Evolutionary conservation across 2,113 vertebrate genomes (phyloP).

Genomic region (Lontra canadensis): DNA sequence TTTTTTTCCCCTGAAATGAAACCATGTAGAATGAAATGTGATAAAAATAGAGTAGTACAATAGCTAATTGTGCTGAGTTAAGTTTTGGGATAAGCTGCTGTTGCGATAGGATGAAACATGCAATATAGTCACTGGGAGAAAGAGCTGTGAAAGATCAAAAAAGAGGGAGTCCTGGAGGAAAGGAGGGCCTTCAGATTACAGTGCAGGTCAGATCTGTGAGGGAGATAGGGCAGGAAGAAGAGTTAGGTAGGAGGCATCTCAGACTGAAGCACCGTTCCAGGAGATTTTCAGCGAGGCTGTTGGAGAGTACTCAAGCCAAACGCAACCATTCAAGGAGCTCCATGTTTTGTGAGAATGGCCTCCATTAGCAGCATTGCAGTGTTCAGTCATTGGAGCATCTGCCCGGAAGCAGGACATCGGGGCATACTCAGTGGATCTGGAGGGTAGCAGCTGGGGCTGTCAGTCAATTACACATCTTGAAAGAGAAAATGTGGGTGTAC

Average conservation of each 20-base stretch:
- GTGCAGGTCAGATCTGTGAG: not conserved
- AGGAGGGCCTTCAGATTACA: not conserved
- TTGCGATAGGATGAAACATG: not conserved
- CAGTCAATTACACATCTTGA: not conserved
- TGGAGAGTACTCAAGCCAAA: not conserved
- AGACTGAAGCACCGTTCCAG: not conserved
- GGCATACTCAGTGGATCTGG: not conserved
- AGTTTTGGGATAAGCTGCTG: not conserved
- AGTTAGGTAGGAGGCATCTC: not conserved
- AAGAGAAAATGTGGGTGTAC: not conserved
- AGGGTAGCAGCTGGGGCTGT: not conserved
- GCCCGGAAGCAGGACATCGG: not conserved
- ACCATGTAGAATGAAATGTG: not conserved
- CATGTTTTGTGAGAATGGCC: not conserved
- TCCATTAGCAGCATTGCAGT: not conserved
- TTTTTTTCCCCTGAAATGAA: not conserved
- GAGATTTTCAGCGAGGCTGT: not conserved
- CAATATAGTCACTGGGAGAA: not conserved
- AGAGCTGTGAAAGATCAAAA: not conserved
- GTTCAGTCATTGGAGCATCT: not conserved
- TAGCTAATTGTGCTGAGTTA: not conserved
- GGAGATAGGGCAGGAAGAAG: not conserved
- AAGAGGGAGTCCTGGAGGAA: not conserved
- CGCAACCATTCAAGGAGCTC: not conserved
- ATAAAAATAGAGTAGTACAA: not conserved